Conservation (phyloP, 2,888 invertebrate genomes). For the Schrankia costaestrigalis region DNA sequence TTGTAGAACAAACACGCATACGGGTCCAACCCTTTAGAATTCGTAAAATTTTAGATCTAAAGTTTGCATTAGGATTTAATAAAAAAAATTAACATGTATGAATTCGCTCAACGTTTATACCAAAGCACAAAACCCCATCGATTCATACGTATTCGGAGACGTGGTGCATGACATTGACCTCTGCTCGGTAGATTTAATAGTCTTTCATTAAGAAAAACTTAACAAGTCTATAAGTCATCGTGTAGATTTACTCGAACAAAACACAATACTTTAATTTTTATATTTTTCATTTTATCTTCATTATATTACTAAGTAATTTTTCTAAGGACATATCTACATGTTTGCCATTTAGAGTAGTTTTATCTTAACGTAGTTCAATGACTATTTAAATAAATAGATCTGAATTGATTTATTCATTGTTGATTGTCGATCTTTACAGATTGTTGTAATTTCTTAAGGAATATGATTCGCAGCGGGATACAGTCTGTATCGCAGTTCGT, state of each 20-base stretch:
- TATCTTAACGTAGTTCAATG: constrained; percentile 39
- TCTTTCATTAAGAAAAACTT: constrained; percentile 78
- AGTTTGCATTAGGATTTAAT: constrained; percentile 74
- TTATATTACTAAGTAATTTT: constrained; percentile 37
- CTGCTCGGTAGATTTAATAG: constrained; percentile 74
- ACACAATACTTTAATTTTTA: constrained; percentile 30
- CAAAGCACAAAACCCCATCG: constrained; percentile 81
- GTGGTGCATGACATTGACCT: constrained; percentile 65
- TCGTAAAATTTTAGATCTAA: constrained; percentile 75
- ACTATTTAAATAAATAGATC: constrained; percentile 52
- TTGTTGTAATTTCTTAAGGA: constrained; percentile 32
- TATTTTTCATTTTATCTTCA: constrained; percentile 34
- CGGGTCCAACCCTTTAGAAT: constrained; percentile 79
- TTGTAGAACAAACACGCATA: constrained; percentile 71
- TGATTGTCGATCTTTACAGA: constrained; percentile 31
- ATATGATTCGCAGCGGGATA: constrained; percentile 23
- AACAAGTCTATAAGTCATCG: constrained; percentile 63
- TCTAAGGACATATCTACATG: constrained; percentile 54
- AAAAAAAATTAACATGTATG: constrained; percentile 70
- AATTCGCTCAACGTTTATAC: constrained; percentile 80
- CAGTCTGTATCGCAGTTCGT: constrained; percentile 19
- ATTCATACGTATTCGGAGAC: constrained; percentile 72
- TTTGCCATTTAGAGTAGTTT: constrained; percentile 59
- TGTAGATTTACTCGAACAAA: constrained; percentile 44
- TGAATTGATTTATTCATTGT: constrained; percentile 46